Evolutionary conservation across 2,888 invertebrate species (phyloP), one percentile per base, ranked within the genome.

Genomic region (Ischnura elegans): DNA sequence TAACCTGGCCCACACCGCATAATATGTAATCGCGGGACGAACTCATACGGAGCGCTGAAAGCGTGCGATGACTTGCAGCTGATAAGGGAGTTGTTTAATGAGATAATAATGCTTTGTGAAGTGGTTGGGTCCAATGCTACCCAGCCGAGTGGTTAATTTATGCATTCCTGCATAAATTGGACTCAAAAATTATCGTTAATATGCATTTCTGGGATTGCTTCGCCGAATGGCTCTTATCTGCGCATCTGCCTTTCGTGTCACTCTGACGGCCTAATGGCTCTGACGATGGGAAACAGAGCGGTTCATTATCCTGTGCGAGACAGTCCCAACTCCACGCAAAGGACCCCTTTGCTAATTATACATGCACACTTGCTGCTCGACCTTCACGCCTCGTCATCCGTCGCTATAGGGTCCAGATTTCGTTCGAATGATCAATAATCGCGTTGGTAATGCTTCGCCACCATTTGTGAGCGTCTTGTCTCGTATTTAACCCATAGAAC

Each of bases 71-170:
- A 76, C 76, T 76, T 76, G 36, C 36, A 36, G 76, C 76, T 76
- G 76, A 76, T 76, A 76, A 76, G 36, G 36, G 10, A 29, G 8
- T 76, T 36, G 76, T 76, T 76, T 76, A 76, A 76, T 76, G 76
- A 76, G 76, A 76, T 76, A 36, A 76, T 76, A 76, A 76, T 76
- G 76, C 76, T 76, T 76, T 76, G 36, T 76, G 76, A 76, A 76
- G 76, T 36, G 29, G 29, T 36, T 36, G 76, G 76, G 36, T 25
- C 36, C 76, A 36, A 36, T 36, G 76, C 25, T 76, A 76, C 36
- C 36, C 76, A 76, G 76, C 76, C 16, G 29, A n/a, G 29, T 36
- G 76, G 76, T 36, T 76, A 76, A 76, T 76, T 76, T 76, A 76
- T 76, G 36, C 76, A 76, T 76, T 76, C 76, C 76, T 76, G 76